A percentile compares a stretch with the other conserved stretches of the same genome.
These are phyloP conservation scores for Sciurus carolinensis DNA, from an alignment of 2,797 vertebrate genomes.

Conservation along the genomic window DNA sequence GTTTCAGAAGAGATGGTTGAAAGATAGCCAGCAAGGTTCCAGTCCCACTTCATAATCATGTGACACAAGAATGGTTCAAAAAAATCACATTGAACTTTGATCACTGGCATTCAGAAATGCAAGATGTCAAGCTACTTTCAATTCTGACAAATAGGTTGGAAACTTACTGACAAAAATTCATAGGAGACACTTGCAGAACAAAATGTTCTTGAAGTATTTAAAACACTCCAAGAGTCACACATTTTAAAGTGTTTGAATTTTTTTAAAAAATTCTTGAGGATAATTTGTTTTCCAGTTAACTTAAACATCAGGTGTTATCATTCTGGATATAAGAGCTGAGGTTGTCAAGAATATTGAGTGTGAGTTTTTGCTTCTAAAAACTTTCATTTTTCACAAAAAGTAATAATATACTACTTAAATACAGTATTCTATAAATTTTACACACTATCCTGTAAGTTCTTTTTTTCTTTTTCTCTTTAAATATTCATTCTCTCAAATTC, in stretches of 20 bases:
- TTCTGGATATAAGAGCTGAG: background rate
- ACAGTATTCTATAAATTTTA: no score
- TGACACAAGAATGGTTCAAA: background rate
- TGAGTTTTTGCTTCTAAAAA: background rate
- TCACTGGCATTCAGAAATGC: background rate
- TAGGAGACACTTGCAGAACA: background rate
- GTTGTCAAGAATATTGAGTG: background rate
- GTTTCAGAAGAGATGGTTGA: background rate
- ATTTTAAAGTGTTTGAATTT: background rate
- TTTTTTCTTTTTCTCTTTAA: background rate
- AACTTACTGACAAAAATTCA: conserved; percentile 33
- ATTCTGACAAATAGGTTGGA: conserved; percentile 15
- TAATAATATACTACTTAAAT: background rate
- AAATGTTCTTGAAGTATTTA: background rate
- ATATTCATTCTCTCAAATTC: background rate
- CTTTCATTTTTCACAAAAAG: conserved; percentile 11
- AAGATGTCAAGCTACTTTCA: background rate
- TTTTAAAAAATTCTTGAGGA: background rate
- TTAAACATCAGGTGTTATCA: background rate
- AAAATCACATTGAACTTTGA: background rate
- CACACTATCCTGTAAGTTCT: background rate
- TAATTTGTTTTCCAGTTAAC: conserved; percentile 12
- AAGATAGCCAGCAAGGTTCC: background rate
- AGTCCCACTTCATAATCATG: background rate
- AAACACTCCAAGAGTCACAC: background rate